phyloP scores from a whole-genome alignment of 2,113 vertebrate species.

The Cavia porcellus region DNA sequence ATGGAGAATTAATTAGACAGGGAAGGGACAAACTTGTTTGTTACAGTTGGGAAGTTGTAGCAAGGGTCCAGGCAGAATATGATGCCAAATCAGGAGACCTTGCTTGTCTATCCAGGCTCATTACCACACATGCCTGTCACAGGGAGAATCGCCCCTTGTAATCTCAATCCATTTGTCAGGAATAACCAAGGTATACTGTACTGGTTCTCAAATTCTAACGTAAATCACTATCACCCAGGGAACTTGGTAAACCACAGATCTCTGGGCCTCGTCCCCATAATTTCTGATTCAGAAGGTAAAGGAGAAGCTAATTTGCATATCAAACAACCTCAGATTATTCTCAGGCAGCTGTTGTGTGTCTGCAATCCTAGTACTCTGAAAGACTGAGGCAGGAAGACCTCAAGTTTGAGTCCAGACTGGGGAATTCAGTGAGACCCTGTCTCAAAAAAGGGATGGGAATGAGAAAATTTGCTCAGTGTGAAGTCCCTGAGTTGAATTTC shows the following conservation, averaged over 20 bases:
- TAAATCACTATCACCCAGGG: background rate
- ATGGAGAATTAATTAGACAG: background rate
- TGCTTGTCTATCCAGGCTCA: background rate
- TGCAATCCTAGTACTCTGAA: background rate
- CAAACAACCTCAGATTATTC: background rate
- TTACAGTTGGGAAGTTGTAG: background rate
- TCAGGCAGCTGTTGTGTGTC: background rate
- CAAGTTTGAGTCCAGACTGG: background rate
- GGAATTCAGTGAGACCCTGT: background rate
- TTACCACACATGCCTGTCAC: background rate
- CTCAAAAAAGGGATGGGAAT: background rate
- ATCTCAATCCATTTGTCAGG: background rate
- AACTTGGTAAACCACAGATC: background rate
- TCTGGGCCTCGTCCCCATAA: background rate
- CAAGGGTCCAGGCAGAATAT: background rate
- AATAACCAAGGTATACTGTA: background rate
- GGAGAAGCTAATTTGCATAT: background rate
- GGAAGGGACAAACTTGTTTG: rapidly evolving
- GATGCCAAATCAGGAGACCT: background rate
- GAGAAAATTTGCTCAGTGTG: background rate
- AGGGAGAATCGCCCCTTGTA: background rate
- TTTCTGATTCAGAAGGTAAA: background rate
- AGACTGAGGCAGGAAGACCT: background rate
- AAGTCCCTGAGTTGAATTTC: background rate
- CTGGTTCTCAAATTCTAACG: background rate